Conservation (phyloP, 2,113 vertebrate genomes). For the Apus apus region DNA sequence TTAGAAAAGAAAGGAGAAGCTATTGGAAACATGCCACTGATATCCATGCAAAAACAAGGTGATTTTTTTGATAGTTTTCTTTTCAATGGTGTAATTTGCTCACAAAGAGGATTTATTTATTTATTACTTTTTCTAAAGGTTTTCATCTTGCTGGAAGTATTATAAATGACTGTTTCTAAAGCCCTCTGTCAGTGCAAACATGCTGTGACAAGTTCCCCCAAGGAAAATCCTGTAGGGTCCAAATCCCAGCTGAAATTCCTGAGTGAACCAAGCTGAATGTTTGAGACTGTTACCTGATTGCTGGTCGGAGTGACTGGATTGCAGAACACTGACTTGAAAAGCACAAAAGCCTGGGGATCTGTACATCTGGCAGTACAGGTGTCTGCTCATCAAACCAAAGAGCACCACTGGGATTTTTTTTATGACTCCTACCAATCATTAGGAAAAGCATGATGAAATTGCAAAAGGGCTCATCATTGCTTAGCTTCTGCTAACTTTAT, state of each 20-base stretch:
- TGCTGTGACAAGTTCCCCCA: background rate
- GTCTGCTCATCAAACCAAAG: constrained; percentile 5
- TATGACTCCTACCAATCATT: background rate
- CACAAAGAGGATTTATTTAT: background rate
- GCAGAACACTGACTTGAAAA: background rate
- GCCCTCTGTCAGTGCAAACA: background rate
- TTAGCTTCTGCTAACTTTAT: background rate
- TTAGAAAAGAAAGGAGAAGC: background rate
- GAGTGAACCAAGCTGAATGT: background rate
- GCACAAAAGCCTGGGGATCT: constrained; percentile 37
- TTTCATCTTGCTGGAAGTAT: constrained; percentile 4
- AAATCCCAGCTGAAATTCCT: constrained; percentile 57
- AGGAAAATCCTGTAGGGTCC: constrained; percentile 43
- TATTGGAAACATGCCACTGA: background rate
- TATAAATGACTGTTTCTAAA: constrained; percentile 24
- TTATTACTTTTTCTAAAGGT: constrained; percentile 1
- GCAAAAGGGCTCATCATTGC: background rate
- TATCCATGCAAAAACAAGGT: background rate
- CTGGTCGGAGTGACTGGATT: background rate
- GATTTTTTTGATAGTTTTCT: background rate
- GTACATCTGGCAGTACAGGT: constrained; percentile 46
- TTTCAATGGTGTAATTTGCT: background rate
- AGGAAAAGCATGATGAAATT: background rate
- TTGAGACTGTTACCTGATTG: background rate
- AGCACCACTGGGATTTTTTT: background rate